A percentile compares a stretch with the other conserved stretches of the same genome.
These are phyloP conservation scores for Myrmecophaga tridactyla DNA, from an alignment of 2,113 vertebrate species.

Conservation along the genomic window DNA sequence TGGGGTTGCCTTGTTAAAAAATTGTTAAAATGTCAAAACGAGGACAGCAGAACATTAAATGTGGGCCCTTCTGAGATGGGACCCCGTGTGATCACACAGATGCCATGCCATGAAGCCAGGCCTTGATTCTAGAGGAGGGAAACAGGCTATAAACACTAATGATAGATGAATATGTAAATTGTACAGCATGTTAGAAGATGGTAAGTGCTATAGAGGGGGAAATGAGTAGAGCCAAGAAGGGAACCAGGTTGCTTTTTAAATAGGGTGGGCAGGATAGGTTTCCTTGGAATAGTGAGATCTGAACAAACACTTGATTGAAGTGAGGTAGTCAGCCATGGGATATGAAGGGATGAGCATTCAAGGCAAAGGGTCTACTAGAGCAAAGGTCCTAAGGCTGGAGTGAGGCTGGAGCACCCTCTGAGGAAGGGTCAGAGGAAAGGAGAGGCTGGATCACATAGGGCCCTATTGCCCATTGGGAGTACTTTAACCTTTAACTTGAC, in stretches of 20 bases:
- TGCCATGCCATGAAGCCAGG: neutral
- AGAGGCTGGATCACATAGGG: neutral
- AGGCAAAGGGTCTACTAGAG: neutral
- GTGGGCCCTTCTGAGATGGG: rapidly evolving
- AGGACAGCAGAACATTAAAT: neutral
- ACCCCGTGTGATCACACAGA: neutral
- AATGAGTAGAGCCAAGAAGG: neutral
- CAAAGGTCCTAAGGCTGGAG: neutral
- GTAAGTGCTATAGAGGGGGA: neutral
- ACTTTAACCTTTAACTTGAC: neutral
- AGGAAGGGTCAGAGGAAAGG: neutral
- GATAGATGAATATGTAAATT: neutral
- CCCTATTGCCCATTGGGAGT: neutral
- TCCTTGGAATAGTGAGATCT: neutral
- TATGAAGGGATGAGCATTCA: neutral
- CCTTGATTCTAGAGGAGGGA: neutral
- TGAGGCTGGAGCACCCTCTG: neutral
- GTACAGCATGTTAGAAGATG: neutral
- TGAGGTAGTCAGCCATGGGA: neutral
- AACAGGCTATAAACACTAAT: neutral
- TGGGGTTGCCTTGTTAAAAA: neutral
- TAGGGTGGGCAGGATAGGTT: neutral
- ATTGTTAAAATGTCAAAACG: neutral
- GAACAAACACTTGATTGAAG: neutral
- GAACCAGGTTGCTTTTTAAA: neutral